Evolutionary conservation across 2,888 invertebrate genomes (phyloP), one percentile per base, ranked within the genome.

Genomic region (Morpho achilles): DNA sequence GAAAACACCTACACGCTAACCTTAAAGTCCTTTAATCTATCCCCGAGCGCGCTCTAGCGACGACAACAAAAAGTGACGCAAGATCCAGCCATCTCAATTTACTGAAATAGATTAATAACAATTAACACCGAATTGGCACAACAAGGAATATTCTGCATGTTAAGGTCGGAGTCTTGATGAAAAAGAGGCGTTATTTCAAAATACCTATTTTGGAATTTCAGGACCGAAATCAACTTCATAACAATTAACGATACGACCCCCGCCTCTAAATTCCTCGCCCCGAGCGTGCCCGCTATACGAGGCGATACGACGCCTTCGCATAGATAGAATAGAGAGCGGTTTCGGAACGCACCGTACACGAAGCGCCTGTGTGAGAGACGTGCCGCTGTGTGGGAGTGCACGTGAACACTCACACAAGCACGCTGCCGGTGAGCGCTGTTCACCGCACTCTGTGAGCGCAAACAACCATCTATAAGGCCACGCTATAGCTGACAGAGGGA

Each of bases 401-500:
- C 73, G 76, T 71, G 75, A 69, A 68, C 83, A 70, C 87, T 69
- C 89, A 88, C 89, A 90, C 89, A 71, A 68, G 45, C 76, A 61
- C 71, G 74, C 65, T 74, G 82, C 86, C 89, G 89, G 89, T 88
- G 89, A 89, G 89, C 90, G 89, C 90, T 90, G 90, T 90, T 90
- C 90, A 90, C 90, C 89, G 90, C 90, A 90, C 90, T 90, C 90
- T 90, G 90, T 90, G 89, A 90, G 90, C 90, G 90, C 90, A 90
- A 90, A 90, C 90, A 90, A 90, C 90, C 90, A 90, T 89, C 90
- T 90, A 90, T 90, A 90, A 90, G 90, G 90, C 90, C 90, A 90
- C 90, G 90, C 89, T 90, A 89, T 90, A 89, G 89, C 87, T 82
- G 88, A 87, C 89, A 78, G 81, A 84, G 86, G 89, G 87, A 73